Percentiles rank a stretch among this genome's conserved stretches.
Conservation (phyloP, 2,113 vertebrate species). For the Engraulis encrasicolus region DNA sequence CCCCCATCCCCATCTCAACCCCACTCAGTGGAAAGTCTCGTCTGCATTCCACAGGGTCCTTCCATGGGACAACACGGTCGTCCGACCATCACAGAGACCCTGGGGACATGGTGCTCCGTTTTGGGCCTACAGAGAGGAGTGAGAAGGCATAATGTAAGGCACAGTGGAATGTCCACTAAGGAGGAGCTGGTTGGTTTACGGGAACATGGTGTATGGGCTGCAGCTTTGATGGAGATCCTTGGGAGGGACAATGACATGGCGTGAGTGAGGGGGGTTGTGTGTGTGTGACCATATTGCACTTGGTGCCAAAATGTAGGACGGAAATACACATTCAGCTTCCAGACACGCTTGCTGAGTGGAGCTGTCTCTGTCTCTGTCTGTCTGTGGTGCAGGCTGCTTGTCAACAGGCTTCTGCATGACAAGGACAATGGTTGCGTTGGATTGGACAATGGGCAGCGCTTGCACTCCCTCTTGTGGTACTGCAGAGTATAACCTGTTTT, state of each 20-base stretch:
- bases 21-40: not conserved
- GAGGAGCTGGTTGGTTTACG: not conserved
- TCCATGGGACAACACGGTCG: not conserved
- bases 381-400: not conserved
- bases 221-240: not conserved
- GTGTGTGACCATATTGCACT: not conserved
- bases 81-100: not conserved
- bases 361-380: too few species aligned
- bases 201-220: not conserved
- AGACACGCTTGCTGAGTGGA: not conserved
- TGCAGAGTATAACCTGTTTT: not conserved
- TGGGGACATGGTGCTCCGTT: not conserved
- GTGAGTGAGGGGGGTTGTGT: not conserved
- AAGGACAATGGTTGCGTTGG: not conserved
- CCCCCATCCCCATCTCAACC: not conserved
- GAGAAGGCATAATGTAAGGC: too few species aligned
- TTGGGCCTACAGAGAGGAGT: not conserved
- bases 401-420: not conserved
- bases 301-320: not conserved
- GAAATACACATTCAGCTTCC: not conserved
- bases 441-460: not conserved
- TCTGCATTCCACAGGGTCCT: conserved; percentile 6
- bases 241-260: not conserved
- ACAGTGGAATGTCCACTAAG: not conserved
- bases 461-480: not conserved